Evolutionary conservation across 2,888 invertebrate genomes (phyloP).

Genomic region (Erebia ligea): DNA sequence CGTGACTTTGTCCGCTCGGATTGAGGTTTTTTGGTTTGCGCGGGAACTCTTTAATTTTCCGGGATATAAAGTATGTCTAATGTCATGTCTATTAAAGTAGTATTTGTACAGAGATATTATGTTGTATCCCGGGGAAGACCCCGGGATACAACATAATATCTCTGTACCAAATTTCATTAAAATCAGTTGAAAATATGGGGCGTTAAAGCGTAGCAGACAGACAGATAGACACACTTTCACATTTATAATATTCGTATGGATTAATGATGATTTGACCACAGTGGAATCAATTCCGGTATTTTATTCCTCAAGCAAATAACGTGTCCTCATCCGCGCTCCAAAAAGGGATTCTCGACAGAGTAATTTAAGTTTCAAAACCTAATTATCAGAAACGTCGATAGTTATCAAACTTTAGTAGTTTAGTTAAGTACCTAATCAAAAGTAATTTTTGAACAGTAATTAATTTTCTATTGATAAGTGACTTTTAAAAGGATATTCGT

Average conservation of each 20-base stretch:
- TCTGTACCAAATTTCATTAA: background rate
- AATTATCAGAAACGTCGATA: slow-evolving; percentile 3
- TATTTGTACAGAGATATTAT: too few species aligned
- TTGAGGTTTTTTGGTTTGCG: background rate
- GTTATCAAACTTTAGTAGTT: background rate
- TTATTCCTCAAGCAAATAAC: background rate
- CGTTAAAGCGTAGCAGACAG: background rate
- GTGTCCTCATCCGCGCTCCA: background rate
- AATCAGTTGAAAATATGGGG: background rate
- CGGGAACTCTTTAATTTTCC: background rate
- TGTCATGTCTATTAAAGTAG: too few species aligned
- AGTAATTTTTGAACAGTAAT: background rate
- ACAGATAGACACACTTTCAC: too few species aligned
- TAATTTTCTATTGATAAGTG: background rate
- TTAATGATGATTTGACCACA: too few species aligned
- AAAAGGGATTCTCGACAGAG: background rate
- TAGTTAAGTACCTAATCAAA: background rate
- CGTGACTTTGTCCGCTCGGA: background rate
- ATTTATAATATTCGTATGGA: too few species aligned
- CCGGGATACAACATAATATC: background rate
- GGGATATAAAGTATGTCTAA: background rate
- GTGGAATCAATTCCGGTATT: too few species aligned
- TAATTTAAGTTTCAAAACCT: background rate
- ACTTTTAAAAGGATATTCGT: too few species aligned
- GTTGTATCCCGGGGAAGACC: too few species aligned